Conservation (phyloP, 2,888 invertebrate species). For the Aphrophora alni region DNA sequence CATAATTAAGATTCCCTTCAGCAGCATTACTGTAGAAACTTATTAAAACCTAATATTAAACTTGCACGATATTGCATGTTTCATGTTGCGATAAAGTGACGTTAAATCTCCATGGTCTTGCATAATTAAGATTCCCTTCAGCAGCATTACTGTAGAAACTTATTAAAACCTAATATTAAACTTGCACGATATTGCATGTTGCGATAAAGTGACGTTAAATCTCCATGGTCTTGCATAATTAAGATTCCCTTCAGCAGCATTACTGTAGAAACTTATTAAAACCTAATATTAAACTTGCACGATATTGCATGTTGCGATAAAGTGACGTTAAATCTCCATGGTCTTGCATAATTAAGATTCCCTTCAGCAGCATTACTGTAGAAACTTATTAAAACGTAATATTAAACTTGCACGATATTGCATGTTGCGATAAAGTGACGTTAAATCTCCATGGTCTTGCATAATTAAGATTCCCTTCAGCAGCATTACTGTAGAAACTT, state of each 20-base stretch:
- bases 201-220: too few relatives aligned
- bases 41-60: background rate
- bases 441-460: too few relatives aligned
- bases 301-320: too few relatives aligned
- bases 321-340: too few relatives aligned
- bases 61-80: background rate
- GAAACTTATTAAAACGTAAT: background rate
- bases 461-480: background rate
- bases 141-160: background rate
- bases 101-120: too few relatives aligned
- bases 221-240: too few relatives aligned
- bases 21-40: background rate
- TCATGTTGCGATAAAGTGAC: too few relatives aligned
- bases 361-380: background rate
- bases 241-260: background rate
- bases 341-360: too few relatives aligned
- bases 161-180: background rate
- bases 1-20: background rate
- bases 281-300: background rate
- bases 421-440: too few relatives aligned
- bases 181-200: background rate
- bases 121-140: background rate
- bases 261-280: background rate
- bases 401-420: background rate
- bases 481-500: background rate